phyloP scores from a whole-genome alignment of 92 coral and sea anemone species.

The Epizoanthus rinbou region DNA sequence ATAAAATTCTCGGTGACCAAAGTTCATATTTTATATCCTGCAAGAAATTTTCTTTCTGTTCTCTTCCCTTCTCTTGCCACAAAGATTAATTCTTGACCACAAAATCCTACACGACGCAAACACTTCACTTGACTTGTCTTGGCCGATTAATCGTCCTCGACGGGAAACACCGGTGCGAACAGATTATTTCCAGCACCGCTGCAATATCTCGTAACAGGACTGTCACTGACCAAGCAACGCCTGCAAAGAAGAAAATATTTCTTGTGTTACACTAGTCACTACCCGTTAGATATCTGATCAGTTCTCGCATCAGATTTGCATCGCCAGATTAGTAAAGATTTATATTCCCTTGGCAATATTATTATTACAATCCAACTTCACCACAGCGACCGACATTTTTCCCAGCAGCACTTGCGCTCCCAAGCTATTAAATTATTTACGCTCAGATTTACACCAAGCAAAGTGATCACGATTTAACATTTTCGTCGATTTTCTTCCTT shows the following conservation, averaged over 20 bases:
- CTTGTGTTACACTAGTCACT: conserved; percentile 34
- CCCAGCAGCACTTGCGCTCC: conserved; percentile 4
- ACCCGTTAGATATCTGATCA: not conserved
- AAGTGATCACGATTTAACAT: no score
- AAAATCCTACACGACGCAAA: conserved; percentile 14
- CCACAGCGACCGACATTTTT: not conserved
- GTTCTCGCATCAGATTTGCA: not conserved
- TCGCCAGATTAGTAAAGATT: conserved; percentile 8
- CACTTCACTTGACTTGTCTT: not conserved
- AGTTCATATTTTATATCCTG: conserved; percentile 12
- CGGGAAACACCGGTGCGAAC: conserved; percentile 3
- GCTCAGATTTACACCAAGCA: no score
- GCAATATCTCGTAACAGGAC: not conserved
- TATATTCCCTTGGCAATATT: not conserved
- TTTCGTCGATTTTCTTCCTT: no score
- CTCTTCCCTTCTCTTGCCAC: not conserved
- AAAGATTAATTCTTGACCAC: conserved; percentile 6
- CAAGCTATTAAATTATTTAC: not conserved
- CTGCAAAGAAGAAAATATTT: not conserved
- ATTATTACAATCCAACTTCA: not conserved
- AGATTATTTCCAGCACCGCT: conserved; percentile 10
- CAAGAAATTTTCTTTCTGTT: conserved; percentile 4
- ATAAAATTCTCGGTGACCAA: not conserved
- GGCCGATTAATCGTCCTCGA: not conserved
- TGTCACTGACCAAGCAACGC: not conserved